A percentile compares a stretch with the other conserved stretches of the same genome.
These are phyloP conservation scores for Drosophila guanche DNA, from an alignment of 1,140 invertebrate species.

Conservation along the genomic window DNA sequence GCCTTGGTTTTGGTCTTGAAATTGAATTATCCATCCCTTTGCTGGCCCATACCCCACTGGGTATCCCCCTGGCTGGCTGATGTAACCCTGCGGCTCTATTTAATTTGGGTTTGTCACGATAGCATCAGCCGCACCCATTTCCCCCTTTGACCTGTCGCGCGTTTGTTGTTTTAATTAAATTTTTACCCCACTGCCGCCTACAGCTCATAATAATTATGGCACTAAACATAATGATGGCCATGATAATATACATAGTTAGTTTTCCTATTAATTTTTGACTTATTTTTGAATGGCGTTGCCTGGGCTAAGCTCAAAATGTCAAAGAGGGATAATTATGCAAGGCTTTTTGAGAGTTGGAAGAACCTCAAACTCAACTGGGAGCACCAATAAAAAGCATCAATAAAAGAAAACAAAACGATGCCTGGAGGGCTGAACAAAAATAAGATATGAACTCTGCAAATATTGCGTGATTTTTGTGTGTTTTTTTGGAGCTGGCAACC, in stretches of 20 bases:
- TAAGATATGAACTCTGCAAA: too few relatives aligned
- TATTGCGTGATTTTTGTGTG: too few relatives aligned
- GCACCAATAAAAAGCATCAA: not conserved
- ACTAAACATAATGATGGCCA: constrained; percentile 41
- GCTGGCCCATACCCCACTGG: not conserved
- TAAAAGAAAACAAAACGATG: too few relatives aligned
- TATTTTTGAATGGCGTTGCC: constrained; percentile 2
- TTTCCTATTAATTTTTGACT: constrained; percentile 33
- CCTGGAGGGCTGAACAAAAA: too few relatives aligned
- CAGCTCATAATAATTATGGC: constrained; percentile 41
- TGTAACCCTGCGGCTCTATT: constrained; percentile 64
- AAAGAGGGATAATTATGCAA: too few relatives aligned
- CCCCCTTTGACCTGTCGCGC: constrained; percentile 37
- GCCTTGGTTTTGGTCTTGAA: constrained; percentile 53
- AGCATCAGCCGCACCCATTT: constrained; percentile 59
- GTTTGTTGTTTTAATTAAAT: constrained; percentile 76
- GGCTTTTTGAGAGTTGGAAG: not conserved
- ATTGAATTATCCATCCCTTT: constrained; percentile 50
- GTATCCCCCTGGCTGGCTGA: constrained; percentile 41
- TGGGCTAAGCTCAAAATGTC: constrained; percentile 4
- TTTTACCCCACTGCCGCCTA: constrained; percentile 29
- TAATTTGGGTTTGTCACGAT: constrained; percentile 80
- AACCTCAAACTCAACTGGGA: not conserved
- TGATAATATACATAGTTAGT: constrained; percentile 43
- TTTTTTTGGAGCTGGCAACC: too few relatives aligned